phyloP scores from a whole-genome alignment of 2,797 vertebrate genomes.

The Enteromius treurensis region DNA sequence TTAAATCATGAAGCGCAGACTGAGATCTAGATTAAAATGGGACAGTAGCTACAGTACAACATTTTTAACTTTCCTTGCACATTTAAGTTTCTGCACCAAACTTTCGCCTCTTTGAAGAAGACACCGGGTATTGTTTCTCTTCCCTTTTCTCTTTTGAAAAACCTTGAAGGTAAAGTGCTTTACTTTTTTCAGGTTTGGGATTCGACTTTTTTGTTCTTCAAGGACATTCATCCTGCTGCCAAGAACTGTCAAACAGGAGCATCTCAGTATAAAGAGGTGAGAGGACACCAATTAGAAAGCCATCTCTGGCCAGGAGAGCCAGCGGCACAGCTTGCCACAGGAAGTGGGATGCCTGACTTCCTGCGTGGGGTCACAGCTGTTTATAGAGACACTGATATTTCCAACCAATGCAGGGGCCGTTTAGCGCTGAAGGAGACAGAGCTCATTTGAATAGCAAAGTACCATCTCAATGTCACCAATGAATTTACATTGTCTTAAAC shows the following conservation, averaged over 20 bases:
- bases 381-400: slow-evolving; percentile 79
- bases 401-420: slow-evolving; percentile 75
- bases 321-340: slow-evolving; percentile 91
- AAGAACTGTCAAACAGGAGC: slow-evolving; percentile 92
- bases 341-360: slow-evolving; percentile 86
- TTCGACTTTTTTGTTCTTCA: slow-evolving; percentile 86
- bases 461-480: slow-evolving; percentile 85
- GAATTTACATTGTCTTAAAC: slow-evolving; percentile 85
- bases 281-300: slow-evolving; percentile 98
- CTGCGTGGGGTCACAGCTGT: slow-evolving; percentile 91
- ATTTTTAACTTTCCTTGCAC: slow-evolving; percentile 76
- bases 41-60: slow-evolving; percentile 71
- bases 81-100: slow-evolving; percentile 72
- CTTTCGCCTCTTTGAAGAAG: slow-evolving; percentile 60
- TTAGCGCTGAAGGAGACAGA: slow-evolving; percentile 77
- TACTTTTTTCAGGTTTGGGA: slow-evolving; percentile 83
- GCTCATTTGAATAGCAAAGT: slow-evolving; percentile 87
- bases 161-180: slow-evolving; percentile 80
- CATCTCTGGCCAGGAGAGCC: slow-evolving; percentile 87
- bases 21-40: slow-evolving; percentile 79
- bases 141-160: slow-evolving; percentile 75
- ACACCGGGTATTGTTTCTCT: slow-evolving; percentile 76
- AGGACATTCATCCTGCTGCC: slow-evolving; percentile 94
- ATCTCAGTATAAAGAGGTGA: slow-evolving; percentile 90
- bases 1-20: slow-evolving; percentile 75